A percentile compares a stretch with the other conserved stretches of the same genome.
phyloP scores from a whole-genome alignment of 1,140 invertebrate genomes.

The Drosophila azteca region DNA sequence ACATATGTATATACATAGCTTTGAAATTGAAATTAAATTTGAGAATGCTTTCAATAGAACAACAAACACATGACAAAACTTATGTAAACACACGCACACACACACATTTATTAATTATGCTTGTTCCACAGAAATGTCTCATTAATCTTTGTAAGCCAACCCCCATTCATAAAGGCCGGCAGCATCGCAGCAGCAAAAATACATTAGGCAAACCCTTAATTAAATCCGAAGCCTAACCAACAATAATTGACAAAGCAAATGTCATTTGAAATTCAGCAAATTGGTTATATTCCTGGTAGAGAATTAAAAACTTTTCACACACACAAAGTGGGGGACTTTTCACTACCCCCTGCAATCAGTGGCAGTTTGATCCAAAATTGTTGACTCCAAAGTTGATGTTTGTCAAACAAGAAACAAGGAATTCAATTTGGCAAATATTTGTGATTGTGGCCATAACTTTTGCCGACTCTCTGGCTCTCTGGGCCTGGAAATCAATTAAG shows the following conservation, averaged over 20 bases:
- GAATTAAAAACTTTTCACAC: neutral
- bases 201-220: neutral
- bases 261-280: neutral
- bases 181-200: neutral
- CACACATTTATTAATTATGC: neutral
- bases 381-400: conserved; percentile 9
- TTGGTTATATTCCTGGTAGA: neutral
- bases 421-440: conserved; percentile 32
- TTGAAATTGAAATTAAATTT: neutral
- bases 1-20: neutral
- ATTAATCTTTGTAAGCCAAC: neutral
- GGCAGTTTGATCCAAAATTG: conserved; percentile 15
- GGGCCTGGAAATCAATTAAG: conserved; percentile 23
- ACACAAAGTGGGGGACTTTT: too few species aligned
- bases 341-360: conserved; percentile 9
- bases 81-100: too few species aligned
- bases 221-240: too few species aligned
- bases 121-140: neutral
- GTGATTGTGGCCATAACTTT: conserved; percentile 20
- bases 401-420: conserved; percentile 13
- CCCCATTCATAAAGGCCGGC: neutral
- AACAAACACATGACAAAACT: too few species aligned
- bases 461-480: conserved; percentile 18
- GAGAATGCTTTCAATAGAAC: neutral
- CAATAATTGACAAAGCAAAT: conserved; percentile 5